Percentiles rank a stretch among this genome's conserved stretches.
These are phyloP conservation scores for Podargus strigoides DNA, from an alignment of 2,797 vertebrate genomes.

Conservation along the genomic window DNA sequence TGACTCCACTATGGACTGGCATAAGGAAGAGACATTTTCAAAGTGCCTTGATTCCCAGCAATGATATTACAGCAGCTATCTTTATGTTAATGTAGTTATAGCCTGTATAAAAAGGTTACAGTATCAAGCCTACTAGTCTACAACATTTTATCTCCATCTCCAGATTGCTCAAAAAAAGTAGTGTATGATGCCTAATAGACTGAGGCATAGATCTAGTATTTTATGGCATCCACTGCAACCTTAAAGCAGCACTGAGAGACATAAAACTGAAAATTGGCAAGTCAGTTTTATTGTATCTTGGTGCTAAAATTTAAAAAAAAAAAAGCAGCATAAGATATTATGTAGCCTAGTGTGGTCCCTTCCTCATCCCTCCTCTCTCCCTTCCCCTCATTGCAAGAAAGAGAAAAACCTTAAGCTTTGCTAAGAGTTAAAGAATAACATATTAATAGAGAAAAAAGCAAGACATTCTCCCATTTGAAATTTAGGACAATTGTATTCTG, in stretches of 20 bases:
- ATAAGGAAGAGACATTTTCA: background rate
- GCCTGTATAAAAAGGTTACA: constrained; percentile 6
- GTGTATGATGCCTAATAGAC: constrained; percentile 13
- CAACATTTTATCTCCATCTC: constrained; percentile 53
- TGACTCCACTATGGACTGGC: background rate
- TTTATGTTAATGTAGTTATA: constrained; percentile 11
- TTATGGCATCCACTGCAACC: constrained; percentile 36
- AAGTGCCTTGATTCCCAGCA: background rate
- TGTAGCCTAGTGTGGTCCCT: background rate
- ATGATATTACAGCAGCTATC: background rate
- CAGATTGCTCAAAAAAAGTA: constrained; percentile 49
- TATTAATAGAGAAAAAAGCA: background rate
- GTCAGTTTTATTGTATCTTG: background rate
- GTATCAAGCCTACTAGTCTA: background rate
- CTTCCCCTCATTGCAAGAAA: background rate
- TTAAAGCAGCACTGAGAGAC: constrained; percentile 15
- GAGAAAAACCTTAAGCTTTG: background rate
- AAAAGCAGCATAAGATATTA: background rate
- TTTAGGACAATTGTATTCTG: background rate
- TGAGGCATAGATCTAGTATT: constrained; percentile 26
- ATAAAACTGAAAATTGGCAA: background rate
- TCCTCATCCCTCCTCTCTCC: background rate
- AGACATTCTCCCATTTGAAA: background rate
- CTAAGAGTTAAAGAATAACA: background rate
- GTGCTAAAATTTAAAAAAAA: background rate